A percentile compares a stretch with the other conserved stretches of the same genome.
Conservation (phyloP, 2,113 vertebrate genomes). For the Ondatra zibethicus region DNA sequence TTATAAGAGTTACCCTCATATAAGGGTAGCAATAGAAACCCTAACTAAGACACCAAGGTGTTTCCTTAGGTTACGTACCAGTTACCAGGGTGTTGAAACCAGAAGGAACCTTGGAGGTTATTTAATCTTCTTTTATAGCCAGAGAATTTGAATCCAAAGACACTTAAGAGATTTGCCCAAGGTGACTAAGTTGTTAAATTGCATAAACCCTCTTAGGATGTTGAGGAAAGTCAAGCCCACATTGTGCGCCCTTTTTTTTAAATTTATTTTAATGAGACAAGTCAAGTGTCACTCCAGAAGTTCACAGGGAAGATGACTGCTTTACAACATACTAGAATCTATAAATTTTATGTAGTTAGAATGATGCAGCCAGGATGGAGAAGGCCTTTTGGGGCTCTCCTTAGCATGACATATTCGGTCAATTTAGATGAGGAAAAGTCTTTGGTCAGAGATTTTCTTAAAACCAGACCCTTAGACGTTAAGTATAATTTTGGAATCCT, state of each 20-base stretch:
- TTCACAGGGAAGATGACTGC: not conserved
- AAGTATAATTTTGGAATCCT: constrained; percentile 18
- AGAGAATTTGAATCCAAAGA: constrained; percentile 52
- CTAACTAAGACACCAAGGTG: not conserved
- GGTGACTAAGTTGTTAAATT: constrained; percentile 44
- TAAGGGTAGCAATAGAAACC: not conserved
- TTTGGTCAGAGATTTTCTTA: not conserved
- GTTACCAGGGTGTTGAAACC: constrained; percentile 35
- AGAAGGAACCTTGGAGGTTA: not conserved
- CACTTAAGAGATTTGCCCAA: constrained; percentile 52
- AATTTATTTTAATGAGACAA: constrained; percentile 44
- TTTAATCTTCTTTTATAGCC: constrained; percentile 60
- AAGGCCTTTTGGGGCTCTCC: not conserved
- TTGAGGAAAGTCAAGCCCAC: constrained; percentile 29
- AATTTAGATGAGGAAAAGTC: not conserved
- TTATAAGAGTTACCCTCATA: not conserved
- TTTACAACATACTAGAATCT: constrained; percentile 15
- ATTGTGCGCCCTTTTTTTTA: not conserved
- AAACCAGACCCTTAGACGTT: not conserved
- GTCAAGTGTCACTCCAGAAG: not conserved
- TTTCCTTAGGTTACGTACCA: not conserved
- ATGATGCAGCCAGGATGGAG: not conserved
- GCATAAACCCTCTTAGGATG: constrained; percentile 3
- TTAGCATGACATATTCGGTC: not conserved
- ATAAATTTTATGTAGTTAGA: not conserved